Percentiles rank a stretch among this genome's conserved stretches.
Evolutionary conservation across 2,113 vertebrate genomes (phyloP).

Genomic region (chimpanzee (Pan troglodytes)): DNA sequence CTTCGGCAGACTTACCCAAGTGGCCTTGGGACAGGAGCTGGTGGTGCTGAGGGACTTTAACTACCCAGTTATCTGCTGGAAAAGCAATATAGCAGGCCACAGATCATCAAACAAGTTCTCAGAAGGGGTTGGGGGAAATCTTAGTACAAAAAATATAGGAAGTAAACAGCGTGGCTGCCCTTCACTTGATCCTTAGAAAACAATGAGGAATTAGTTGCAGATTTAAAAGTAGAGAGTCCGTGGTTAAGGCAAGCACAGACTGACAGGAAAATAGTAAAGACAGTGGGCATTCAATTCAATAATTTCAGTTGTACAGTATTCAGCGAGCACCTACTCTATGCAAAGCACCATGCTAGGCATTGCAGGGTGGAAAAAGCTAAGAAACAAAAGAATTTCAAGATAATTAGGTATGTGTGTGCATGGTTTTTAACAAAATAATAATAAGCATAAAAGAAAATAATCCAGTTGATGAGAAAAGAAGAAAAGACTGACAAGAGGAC

Average conservation of each 20-base stretch:
- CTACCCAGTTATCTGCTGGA: slow-evolving; percentile 82
- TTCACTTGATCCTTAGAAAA: slow-evolving; percentile 37
- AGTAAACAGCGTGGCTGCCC: slow-evolving; percentile 51
- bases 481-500: background rate
- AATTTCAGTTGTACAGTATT: background rate
- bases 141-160: slow-evolving; percentile 55
- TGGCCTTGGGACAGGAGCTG: slow-evolving; percentile 80
- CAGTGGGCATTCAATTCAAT: slow-evolving; percentile 7
- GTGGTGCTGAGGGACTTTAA: slow-evolving; percentile 80
- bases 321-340: slow-evolving; percentile 60
- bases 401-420: background rate
- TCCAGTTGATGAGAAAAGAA: slow-evolving; percentile 35
- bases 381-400: slow-evolving; percentile 19
- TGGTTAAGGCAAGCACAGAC: slow-evolving; percentile 65
- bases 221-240: slow-evolving; percentile 51
- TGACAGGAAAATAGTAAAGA: background rate
- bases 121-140: slow-evolving; percentile 62
- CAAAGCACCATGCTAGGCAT: slow-evolving; percentile 71
- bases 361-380: background rate
- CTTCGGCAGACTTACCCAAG: slow-evolving; percentile 78
- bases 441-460: background rate
- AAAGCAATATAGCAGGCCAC: slow-evolving; percentile 82
- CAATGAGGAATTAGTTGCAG: slow-evolving; percentile 69
- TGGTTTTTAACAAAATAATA: background rate
- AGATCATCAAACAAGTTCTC: slow-evolving; percentile 80